phyloP scores from a whole-genome alignment of 1,140 invertebrate genomes.

The Trinorchestia longiramus region DNA sequence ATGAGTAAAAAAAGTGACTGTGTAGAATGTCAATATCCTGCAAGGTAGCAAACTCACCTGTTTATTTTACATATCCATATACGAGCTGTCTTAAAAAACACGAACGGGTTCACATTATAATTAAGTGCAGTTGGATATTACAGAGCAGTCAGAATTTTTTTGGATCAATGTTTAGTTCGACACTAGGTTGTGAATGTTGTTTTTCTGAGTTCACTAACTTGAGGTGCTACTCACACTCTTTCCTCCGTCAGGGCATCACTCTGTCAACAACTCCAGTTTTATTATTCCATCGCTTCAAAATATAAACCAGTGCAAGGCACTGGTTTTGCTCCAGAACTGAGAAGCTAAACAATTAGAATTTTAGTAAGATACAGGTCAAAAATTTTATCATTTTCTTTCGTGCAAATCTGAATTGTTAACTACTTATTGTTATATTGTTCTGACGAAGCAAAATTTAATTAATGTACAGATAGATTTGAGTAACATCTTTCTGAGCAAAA shows the following conservation, averaged over 20 bases:
- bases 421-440: too few relatives aligned
- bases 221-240: not conserved
- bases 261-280: not conserved
- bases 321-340: not conserved
- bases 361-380: not conserved
- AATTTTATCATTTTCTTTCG: too few relatives aligned
- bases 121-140: not conserved
- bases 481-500: too few relatives aligned
- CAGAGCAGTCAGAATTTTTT: not conserved
- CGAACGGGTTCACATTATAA: not conserved
- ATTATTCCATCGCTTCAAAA: not conserved
- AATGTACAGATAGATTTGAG: too few relatives aligned
- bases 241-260: not conserved
- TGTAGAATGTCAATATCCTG: not conserved
- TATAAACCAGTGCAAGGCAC: not conserved
- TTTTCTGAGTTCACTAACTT: not conserved
- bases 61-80: not conserved
- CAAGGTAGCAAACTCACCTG: not conserved
- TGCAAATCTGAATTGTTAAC: too few relatives aligned
- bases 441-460: too few relatives aligned
- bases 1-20: not conserved
- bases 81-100: not conserved
- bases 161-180: not conserved
- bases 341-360: not conserved
- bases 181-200: not conserved